These are phyloP conservation scores for Cyclina sinensis DNA, from an alignment of 1,140 invertebrate species.

Conservation along the genomic window DNA sequence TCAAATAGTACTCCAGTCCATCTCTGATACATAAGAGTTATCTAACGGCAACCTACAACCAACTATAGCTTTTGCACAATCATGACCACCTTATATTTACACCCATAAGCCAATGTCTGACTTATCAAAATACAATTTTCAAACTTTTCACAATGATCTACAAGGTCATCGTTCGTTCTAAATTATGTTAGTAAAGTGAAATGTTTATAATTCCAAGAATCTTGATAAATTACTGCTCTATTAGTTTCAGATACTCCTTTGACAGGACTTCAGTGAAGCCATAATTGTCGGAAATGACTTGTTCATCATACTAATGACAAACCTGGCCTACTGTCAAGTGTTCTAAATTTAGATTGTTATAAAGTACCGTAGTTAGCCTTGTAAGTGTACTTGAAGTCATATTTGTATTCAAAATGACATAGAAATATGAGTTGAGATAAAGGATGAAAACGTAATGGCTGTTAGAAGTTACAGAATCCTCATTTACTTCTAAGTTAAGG, in stretches of 20 bases:
- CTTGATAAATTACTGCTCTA: not conserved
- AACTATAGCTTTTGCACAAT: not conserved
- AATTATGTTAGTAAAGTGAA: too few relatives aligned
- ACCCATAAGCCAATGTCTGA: too few relatives aligned
- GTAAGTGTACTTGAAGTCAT: too few relatives aligned
- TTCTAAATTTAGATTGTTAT: not conserved
- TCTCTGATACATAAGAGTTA: not conserved
- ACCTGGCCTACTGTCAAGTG: constrained; percentile 15
- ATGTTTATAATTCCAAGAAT: too few relatives aligned
- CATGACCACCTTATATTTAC: not conserved
- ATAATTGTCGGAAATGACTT: constrained; percentile 31
- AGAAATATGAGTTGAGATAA: too few relatives aligned
- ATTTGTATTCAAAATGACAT: too few relatives aligned
- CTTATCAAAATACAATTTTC: too few relatives aligned
- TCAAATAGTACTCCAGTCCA: not conserved
- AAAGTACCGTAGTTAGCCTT: not conserved
- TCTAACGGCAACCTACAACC: not conserved
- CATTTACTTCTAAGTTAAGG: too few relatives aligned
- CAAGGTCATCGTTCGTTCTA: too few relatives aligned
- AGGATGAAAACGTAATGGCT: too few relatives aligned
- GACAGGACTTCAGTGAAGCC: not conserved
- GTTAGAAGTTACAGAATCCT: too few relatives aligned
- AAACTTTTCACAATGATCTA: too few relatives aligned
- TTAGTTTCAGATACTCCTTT: constrained; percentile 1
- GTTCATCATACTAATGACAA: constrained; percentile 36